Evolutionary conservation across 2,113 vertebrate genomes (phyloP).

Genomic region (Protobothrops mucrosquamatus): DNA sequence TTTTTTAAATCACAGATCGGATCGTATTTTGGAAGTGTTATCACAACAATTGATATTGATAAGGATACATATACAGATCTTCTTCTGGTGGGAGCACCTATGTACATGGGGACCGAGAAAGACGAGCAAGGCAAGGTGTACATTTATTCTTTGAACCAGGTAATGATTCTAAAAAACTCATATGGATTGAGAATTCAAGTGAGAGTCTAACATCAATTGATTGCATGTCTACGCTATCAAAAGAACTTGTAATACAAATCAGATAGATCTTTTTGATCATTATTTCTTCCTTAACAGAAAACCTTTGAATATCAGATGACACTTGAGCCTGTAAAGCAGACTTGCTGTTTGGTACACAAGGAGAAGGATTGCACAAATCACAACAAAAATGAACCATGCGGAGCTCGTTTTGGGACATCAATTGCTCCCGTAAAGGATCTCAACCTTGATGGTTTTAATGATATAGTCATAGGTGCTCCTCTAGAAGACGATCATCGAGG

Average conservation of each 20-base stretch:
- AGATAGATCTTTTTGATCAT: constrained; percentile 22
- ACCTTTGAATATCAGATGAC: constrained; percentile 84
- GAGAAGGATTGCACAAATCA: constrained; percentile 70
- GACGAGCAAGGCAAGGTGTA: constrained; percentile 95
- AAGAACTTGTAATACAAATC: background rate
- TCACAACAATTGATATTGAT: constrained; percentile 86
- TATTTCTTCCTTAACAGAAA: constrained; percentile 64
- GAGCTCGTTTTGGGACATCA: constrained; percentile 91
- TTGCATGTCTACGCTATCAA: background rate
- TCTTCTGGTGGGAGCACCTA: constrained; percentile 90
- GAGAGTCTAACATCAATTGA: background rate
- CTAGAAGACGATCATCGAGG: constrained; percentile 91
- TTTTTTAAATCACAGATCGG: constrained; percentile 79
- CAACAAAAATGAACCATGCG: constrained; percentile 86
- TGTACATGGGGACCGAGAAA: constrained; percentile 92
- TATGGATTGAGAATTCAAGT: background rate
- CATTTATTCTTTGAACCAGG: constrained; percentile 84
- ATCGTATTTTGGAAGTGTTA: constrained; percentile 92
- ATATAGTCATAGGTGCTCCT: constrained; percentile 90
- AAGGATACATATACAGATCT: constrained; percentile 85
- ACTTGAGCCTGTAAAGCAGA: constrained; percentile 85
- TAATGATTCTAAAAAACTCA: constrained; percentile 47
- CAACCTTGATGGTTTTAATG: constrained; percentile 89
- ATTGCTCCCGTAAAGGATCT: constrained; percentile 90
- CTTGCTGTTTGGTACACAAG: constrained; percentile 77